phyloP scores from a whole-genome alignment of 2,113 vertebrate species.

The Vulpes ferrilata region DNA sequence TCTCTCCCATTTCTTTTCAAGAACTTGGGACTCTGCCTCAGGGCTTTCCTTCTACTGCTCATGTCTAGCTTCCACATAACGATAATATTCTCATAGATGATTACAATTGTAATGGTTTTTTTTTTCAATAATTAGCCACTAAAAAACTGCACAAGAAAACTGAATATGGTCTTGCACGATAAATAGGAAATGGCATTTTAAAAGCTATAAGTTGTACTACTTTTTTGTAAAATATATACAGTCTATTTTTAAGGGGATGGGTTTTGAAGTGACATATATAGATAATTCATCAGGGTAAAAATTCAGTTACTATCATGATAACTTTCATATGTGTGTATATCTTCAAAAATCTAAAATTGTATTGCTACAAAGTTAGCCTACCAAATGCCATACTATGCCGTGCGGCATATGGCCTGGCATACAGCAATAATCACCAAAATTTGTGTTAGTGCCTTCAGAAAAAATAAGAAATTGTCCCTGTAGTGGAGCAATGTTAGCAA shows the following conservation, averaged over 20 bases:
- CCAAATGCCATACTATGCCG: conserved; percentile 26
- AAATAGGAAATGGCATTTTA: conserved; percentile 77
- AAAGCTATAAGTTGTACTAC: conserved; percentile 72
- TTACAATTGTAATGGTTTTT: conserved; percentile 73
- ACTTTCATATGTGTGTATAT: conserved; percentile 42
- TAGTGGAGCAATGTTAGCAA: conserved; percentile 65
- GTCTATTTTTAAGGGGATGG: conserved; percentile 66
- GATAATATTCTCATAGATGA: conserved; percentile 40
- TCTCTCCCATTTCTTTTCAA: background rate
- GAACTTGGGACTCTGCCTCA: background rate
- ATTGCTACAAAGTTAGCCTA: conserved; percentile 39
- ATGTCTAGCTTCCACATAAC: background rate
- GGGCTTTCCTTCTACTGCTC: background rate
- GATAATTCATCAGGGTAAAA: conserved; percentile 62
- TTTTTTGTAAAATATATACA: conserved; percentile 73
- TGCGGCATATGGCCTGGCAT: conserved; percentile 52
- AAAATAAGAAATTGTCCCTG: conserved; percentile 55
- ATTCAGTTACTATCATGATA: conserved; percentile 58
- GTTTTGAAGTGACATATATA: conserved; percentile 68
- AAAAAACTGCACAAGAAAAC: conserved; percentile 74
- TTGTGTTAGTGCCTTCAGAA: conserved; percentile 66
- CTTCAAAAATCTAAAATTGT: conserved; percentile 68
- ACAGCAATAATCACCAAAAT: conserved; percentile 63
- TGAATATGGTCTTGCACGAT: conserved; percentile 71
- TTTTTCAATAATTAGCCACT: conserved; percentile 83